phyloP scores from a whole-genome alignment of 2,797 vertebrate genomes.

The Ctenosaura bakeri region DNA sequence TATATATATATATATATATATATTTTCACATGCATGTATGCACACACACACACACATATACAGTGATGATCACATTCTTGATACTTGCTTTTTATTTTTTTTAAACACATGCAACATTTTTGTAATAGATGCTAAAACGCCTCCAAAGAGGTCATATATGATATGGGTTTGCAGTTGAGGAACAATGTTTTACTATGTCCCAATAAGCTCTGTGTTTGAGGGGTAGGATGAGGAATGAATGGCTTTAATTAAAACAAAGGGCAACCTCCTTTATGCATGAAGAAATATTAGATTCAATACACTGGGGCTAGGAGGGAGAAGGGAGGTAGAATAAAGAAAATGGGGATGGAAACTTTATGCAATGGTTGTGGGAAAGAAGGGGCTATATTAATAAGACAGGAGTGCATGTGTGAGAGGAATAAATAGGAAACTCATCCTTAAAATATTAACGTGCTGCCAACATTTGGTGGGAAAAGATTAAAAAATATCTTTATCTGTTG shows the following conservation, averaged over 20 bases:
- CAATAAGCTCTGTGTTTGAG: slow-evolving; percentile 60
- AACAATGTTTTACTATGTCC: slow-evolving; percentile 59
- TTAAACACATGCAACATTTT: slow-evolving; percentile 7
- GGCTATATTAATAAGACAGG: not conserved
- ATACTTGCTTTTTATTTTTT: slow-evolving; percentile 56
- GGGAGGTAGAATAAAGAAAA: slow-evolving; percentile 66
- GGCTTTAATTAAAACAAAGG: slow-evolving; percentile 72
- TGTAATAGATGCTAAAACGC: slow-evolving; percentile 55
- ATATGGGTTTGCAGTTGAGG: slow-evolving; percentile 60
- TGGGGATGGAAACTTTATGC: slow-evolving; percentile 66
- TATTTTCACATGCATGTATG: too few relatives aligned
- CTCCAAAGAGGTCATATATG: slow-evolving; percentile 45
- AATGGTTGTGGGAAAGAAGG: slow-evolving; percentile 62
- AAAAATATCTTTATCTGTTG: slow-evolving; percentile 66
- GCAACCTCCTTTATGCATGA: slow-evolving; percentile 73
- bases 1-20: not conserved
- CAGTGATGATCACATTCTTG: slow-evolving; percentile 50
- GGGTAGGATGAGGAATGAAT: slow-evolving; percentile 29
- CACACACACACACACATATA: too few relatives aligned
- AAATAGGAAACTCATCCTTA: slow-evolving; percentile 69
- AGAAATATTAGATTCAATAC: slow-evolving; percentile 66
- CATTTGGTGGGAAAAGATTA: slow-evolving; percentile 55
- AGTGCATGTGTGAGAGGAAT: slow-evolving; percentile 30
- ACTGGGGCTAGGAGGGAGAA: slow-evolving; percentile 69
- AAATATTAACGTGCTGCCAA: slow-evolving; percentile 60